Evolutionary conservation across 2,113 vertebrate genomes (phyloP).

Genomic region (Serilophus lunatus): DNA sequence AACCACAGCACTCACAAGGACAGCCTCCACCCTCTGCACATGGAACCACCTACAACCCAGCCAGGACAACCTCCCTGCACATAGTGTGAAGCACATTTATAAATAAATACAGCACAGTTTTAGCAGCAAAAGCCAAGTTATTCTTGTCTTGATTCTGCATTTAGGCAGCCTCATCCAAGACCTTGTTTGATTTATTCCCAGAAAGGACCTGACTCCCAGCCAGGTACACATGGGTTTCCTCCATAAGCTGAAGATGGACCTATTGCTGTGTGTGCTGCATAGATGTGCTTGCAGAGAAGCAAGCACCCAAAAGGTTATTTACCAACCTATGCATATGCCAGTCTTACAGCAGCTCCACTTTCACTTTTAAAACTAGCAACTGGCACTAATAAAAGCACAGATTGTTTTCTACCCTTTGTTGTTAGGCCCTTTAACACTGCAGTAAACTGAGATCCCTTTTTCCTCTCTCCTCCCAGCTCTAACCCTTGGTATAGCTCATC

Average conservation of each 20-base stretch:
- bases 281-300: background rate
- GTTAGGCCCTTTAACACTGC: background rate
- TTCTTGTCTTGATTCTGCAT: background rate
- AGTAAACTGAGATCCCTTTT: background rate
- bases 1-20: rapidly evolving
- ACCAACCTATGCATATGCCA: background rate
- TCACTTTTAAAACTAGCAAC: background rate
- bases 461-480: background rate
- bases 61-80: background rate
- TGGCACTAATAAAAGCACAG: background rate
- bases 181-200: background rate
- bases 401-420: background rate
- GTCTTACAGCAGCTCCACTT: background rate
- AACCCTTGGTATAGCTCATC: background rate
- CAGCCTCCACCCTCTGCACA: rapidly evolving
- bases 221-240: background rate
- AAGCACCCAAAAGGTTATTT: background rate
- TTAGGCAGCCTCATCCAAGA: background rate
- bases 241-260: background rate
- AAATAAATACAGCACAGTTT: background rate
- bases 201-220: background rate
- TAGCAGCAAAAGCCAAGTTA: background rate
- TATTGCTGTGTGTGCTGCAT: background rate
- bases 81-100: background rate
- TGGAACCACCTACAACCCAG: background rate